Percentiles rank a stretch among this genome's conserved stretches.
Conservation (phyloP, 2,797 vertebrate genomes). For the Takifugu rubripes region DNA sequence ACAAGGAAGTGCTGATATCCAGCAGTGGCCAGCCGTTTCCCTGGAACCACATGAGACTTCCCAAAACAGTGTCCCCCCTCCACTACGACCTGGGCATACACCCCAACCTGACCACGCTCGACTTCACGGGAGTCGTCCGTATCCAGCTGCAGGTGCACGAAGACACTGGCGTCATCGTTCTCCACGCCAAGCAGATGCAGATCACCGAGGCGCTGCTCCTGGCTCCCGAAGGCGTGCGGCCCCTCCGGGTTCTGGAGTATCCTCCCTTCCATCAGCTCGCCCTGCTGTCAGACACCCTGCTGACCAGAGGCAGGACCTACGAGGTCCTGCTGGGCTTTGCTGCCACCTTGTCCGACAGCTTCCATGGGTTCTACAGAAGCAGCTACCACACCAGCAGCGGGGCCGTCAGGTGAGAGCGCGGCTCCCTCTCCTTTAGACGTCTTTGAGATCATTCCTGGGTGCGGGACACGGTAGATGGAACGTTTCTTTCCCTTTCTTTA, state of each 20-base stretch:
- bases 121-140: constrained; percentile 76
- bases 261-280: constrained; percentile 81
- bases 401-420: constrained; percentile 75
- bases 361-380: constrained; percentile 89
- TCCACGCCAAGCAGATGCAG: constrained; percentile 81
- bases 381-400: constrained; percentile 82
- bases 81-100: constrained; percentile 86
- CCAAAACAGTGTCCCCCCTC: constrained; percentile 70
- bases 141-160: constrained; percentile 73
- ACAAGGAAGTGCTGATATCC: constrained; percentile 44
- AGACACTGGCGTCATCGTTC: constrained; percentile 73
- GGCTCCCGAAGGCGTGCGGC: constrained; percentile 40
- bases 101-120: constrained; percentile 83
- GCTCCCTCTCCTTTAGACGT: background rate
- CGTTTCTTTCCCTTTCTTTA: constrained; percentile 33
- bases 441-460: background rate
- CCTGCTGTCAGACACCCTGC: constrained; percentile 65
- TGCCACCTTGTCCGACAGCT: constrained; percentile 83
- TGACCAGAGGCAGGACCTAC: constrained; percentile 74
- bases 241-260: constrained; percentile 75
- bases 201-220: constrained; percentile 69
- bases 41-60: constrained; percentile 84
- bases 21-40: constrained; percentile 76
- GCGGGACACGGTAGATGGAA: too few relatives aligned
- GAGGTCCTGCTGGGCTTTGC: constrained; percentile 75